phyloP scores from a whole-genome alignment of 2,888 invertebrate genomes.

The Rotaria macrura region DNA sequence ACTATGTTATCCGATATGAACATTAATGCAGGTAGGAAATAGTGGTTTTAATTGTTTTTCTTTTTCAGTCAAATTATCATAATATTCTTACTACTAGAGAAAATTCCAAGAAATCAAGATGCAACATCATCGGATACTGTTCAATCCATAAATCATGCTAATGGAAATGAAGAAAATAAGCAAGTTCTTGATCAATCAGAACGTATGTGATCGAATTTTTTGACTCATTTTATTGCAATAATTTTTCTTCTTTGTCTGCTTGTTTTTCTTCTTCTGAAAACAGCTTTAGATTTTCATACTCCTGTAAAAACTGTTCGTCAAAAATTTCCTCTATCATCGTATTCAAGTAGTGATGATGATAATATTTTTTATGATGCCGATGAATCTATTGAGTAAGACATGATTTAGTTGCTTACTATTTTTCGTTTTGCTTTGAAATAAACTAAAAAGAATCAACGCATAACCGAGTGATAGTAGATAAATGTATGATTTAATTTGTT shows the following conservation, averaged over 20 bases:
- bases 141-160: neutral
- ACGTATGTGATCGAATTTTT: neutral
- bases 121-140: neutral
- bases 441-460: too few relatives aligned
- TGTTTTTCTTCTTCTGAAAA: neutral
- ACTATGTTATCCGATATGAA: neutral
- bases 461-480: too few relatives aligned
- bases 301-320: neutral
- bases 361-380: neutral
- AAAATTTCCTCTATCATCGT: neutral
- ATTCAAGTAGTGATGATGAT: conserved; percentile 24
- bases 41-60: neutral
- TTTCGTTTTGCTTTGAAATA: neutral
- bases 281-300: neutral
- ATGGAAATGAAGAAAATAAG: neutral
- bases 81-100: neutral
- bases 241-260: too few relatives aligned
- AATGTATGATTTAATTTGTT: too few relatives aligned
- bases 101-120: neutral
- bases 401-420: neutral
- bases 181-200: neutral
- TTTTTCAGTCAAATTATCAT: neutral
- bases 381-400: neutral
- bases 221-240: too few relatives aligned
- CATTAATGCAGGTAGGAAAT: neutral